Percentiles rank a stretch among this genome's conserved stretches.
These are phyloP conservation scores for Blomia tropicalis DNA, from an alignment of 2,888 invertebrate genomes.

Conservation along the genomic window DNA sequence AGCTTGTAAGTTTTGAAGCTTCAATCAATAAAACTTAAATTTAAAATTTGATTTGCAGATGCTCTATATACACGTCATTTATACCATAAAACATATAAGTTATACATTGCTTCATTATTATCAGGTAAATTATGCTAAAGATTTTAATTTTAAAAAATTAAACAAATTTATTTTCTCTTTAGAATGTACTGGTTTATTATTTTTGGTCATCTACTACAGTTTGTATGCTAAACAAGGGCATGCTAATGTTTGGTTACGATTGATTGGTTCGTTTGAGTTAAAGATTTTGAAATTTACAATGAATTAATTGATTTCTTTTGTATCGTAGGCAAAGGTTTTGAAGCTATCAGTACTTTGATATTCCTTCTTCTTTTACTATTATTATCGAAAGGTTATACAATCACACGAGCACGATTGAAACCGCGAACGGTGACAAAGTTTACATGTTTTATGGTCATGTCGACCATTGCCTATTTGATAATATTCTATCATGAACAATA, in stretches of 20 bases:
- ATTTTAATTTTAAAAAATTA: neutral
- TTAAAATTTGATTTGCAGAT: slow-evolving; percentile 39
- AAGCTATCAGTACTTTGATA: slow-evolving; percentile 54
- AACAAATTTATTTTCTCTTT: slow-evolving; percentile 32
- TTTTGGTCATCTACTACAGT: slow-evolving; percentile 54
- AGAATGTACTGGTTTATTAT: slow-evolving; percentile 50
- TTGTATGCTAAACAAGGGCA: slow-evolving; percentile 58
- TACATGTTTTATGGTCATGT: slow-evolving; percentile 60
- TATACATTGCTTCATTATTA: slow-evolving; percentile 56
- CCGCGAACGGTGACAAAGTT: slow-evolving; percentile 55
- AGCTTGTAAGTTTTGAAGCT: slow-evolving; percentile 37
- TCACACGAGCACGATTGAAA: slow-evolving; percentile 64
- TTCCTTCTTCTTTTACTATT: slow-evolving; percentile 62
- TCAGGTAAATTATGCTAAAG: slow-evolving; percentile 2
- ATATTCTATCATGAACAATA: slow-evolving; percentile 64
- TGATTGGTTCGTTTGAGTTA: slow-evolving; percentile 37
- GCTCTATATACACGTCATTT: slow-evolving; percentile 61
- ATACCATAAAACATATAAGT: slow-evolving; percentile 70
- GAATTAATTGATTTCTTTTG: slow-evolving; percentile 9
- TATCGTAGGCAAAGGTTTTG: slow-evolving; percentile 52
- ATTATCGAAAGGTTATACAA: slow-evolving; percentile 74
- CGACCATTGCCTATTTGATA: slow-evolving; percentile 52
- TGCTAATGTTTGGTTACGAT: slow-evolving; percentile 41
- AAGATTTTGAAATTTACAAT: slow-evolving; percentile 3
- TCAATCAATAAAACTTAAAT: neutral